Base-by-base conservation (phyloP, 2,888 invertebrate species). In the Parnassius orleans region DNA sequence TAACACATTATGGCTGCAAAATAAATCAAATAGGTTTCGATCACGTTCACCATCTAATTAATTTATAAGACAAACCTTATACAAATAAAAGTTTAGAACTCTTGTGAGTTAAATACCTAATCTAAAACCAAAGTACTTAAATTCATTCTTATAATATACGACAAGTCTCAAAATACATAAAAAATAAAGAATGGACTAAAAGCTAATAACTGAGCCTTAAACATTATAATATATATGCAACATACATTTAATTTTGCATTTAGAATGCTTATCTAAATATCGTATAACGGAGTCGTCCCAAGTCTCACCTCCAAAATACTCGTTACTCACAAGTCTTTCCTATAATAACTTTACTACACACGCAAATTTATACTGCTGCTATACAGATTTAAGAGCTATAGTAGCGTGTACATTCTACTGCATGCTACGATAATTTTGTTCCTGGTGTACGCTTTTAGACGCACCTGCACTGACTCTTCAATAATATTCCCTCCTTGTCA, bases 231-330 rank as follows among this genome's bases (percentile, higher is more conserved):
- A 7, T 44, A 62, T 50, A 19, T 15, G 24, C 50, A 61, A 14
- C 42, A 53, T 55, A 64, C 60, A 71, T 72, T 73, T 70, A 72
- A 69, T 69, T 72, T 63, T 57, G 61, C 66, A 70, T 68, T 71
- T 69, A 53, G 56, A 72, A 73, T 70, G 68, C 73, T 70, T 68
- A 69, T 70, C 68, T 68, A 68, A 3, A 70, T 72, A 73, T 72
- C 72, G 65, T 72, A 71, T 78, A 77, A 75, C 77, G 72, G 72
- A 74, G 74, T 77, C 74, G 84, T 82, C 80, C 79, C 79, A 84
- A 77, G 77, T 85, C 78, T 71, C 86, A 86, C 86, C 76, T 78
- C 75, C 65, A 48, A 48, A 71, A 71, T 72, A 68, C 70, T 62
- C 65, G 65, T 65, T 58, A 15, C 48, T 51, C 61, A 61, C 50